Percentiles rank a stretch among this genome's conserved stretches.
Conservation (phyloP, 2,888 invertebrate genomes). For the Dusona sp. region DNA sequence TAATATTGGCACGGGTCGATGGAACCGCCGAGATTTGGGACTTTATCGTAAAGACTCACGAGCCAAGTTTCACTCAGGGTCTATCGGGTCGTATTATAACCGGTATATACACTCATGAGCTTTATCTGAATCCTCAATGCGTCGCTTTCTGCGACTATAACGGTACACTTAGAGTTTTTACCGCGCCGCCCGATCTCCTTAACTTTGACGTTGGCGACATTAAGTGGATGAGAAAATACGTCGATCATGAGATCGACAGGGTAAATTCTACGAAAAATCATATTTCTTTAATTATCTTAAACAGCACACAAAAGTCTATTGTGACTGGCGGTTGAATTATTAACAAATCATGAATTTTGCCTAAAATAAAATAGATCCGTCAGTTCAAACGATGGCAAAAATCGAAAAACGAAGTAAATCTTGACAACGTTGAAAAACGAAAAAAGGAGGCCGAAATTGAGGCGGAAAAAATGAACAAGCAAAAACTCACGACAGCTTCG, state of each 20-base stretch:
- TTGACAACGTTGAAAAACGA: conserved; percentile 84
- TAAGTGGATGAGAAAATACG: conserved; percentile 78
- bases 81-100: conserved; percentile 88
- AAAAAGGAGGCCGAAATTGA: conserved; percentile 85
- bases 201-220: conserved; percentile 84
- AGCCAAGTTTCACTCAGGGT: conserved; percentile 88
- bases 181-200: conserved; percentile 86
- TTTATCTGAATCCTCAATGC: conserved; percentile 87
- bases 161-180: conserved; percentile 89
- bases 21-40: conserved; percentile 94
- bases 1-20: conserved; percentile 90
- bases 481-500: conserved; percentile 67
- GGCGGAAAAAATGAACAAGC: conserved; percentile 83
- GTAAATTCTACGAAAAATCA: conserved; percentile 65
- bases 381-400: conserved; percentile 88
- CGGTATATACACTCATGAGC: conserved; percentile 87
- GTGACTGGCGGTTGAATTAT: neutral
- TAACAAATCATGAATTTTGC: neutral
- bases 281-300: neutral
- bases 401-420: conserved; percentile 86
- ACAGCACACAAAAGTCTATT: neutral
- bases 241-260: conserved; percentile 77
- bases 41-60: conserved; percentile 89
- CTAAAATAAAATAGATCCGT: conserved; percentile 83
- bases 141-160: conserved; percentile 89